phyloP scores from a whole-genome alignment of 2,113 vertebrate species.

The Crocuta crocuta region DNA sequence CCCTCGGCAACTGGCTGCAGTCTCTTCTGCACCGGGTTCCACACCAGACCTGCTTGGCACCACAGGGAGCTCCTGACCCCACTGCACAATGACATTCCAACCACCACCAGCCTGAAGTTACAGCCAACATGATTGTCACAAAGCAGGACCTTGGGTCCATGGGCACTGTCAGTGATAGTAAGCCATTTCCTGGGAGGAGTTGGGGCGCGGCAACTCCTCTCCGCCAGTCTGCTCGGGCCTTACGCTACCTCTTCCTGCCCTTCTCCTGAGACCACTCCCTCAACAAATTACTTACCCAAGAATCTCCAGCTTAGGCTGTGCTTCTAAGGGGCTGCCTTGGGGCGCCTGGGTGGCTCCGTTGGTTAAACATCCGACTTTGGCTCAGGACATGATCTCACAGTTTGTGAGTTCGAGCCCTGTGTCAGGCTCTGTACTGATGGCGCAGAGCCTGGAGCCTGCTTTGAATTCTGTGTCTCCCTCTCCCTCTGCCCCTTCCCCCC shows the following conservation, averaged over 20 bases:
- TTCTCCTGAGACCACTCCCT: not conserved
- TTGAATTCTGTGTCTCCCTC: no score
- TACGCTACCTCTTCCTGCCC: not conserved
- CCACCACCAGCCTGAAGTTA: slow-evolving; percentile 86
- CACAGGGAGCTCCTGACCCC: slow-evolving; percentile 63
- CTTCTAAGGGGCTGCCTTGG: not conserved
- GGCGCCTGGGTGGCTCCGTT: no score
- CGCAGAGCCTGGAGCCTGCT: no score
- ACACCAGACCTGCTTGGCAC: slow-evolving; percentile 76
- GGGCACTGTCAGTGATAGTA: slow-evolving; percentile 82
- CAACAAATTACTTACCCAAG: not conserved
- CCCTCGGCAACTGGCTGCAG: slow-evolving; percentile 30
- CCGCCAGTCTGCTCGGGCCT: not conserved
- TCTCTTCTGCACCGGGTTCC: slow-evolving; percentile 68
- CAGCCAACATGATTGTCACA: slow-evolving; percentile 58
- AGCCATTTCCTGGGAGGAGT: slow-evolving; percentile 84
- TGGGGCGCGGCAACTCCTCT: not conserved
- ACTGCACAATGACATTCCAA: slow-evolving; percentile 86
- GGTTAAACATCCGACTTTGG: no score
- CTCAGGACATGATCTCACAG: no score
- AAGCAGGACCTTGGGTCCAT: slow-evolving; percentile 79
- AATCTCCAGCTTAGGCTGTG: not conserved
- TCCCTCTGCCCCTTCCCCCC: no score
- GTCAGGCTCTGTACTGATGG: no score
- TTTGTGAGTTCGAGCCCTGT: no score